phyloP scores from a whole-genome alignment of 2,888 invertebrate genomes.

The Smittia sp. region DNA sequence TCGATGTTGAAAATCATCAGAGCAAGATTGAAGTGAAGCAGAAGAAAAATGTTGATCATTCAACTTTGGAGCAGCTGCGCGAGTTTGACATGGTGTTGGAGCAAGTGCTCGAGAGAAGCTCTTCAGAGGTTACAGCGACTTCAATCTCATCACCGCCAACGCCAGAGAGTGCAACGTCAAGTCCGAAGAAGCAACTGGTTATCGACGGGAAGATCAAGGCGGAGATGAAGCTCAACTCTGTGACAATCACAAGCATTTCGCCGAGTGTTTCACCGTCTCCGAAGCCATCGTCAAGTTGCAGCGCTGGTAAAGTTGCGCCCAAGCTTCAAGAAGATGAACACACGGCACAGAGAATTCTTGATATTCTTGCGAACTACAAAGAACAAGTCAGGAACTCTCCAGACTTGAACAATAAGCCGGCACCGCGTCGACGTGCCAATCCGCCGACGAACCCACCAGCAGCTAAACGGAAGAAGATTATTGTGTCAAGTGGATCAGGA shows the following conservation, averaged over 20 bases:
- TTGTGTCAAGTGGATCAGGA: neutral
- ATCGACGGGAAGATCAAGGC: neutral
- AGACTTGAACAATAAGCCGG: conserved; percentile 75
- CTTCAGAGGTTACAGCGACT: conserved; percentile 56
- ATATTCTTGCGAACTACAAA: conserved; percentile 75
- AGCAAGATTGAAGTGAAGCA: conserved; percentile 21
- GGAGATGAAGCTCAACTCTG: conserved; percentile 24
- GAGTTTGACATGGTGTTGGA: conserved; percentile 80
- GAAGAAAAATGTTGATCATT: conserved; percentile 61
- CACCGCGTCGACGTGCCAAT: conserved; percentile 71
- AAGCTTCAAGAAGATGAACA: conserved; percentile 79
- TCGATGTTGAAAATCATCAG: neutral
- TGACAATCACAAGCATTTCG: conserved; percentile 24
- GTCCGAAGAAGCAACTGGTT: conserved; percentile 50
- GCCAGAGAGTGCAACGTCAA: conserved; percentile 47
- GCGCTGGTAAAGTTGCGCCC: conserved; percentile 50
- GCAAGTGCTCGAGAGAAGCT: conserved; percentile 74
- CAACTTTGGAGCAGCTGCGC: conserved; percentile 71
- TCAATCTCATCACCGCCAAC: conserved; percentile 43
- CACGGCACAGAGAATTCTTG: conserved; percentile 75
- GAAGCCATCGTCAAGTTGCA: neutral
- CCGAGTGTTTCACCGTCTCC: conserved; percentile 30
- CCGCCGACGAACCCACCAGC: conserved; percentile 69
- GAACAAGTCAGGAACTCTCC: conserved; percentile 77
- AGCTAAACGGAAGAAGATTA: conserved; percentile 65